phyloP scores from a whole-genome alignment of 2,888 invertebrate genomes.

The Nephrocerus scutellatus region DNA sequence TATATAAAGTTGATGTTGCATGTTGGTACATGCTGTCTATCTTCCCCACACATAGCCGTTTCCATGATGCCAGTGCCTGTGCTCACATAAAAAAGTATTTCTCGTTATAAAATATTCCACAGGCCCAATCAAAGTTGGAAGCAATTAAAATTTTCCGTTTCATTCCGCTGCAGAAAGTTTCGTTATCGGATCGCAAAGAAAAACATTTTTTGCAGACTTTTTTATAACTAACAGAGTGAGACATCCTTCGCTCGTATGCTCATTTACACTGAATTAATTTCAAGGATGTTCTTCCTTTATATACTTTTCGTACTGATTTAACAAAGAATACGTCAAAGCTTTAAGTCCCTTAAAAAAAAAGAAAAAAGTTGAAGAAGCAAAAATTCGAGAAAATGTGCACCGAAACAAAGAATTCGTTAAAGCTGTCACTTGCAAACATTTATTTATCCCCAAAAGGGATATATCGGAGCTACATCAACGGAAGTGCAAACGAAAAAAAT shows the following conservation, averaged over 20 bases:
- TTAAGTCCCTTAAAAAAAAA: too few relatives aligned
- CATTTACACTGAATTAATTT: slow-evolving; percentile 41
- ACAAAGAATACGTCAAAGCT: too few relatives aligned
- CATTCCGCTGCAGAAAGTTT: slow-evolving; percentile 37
- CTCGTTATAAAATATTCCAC: too few relatives aligned
- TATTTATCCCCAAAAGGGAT: slow-evolving; percentile 33
- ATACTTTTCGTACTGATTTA: neutral
- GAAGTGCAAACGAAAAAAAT: too few relatives aligned
- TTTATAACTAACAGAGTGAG: slow-evolving; percentile 28
- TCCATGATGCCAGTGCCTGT: too few relatives aligned
- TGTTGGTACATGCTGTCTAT: slow-evolving; percentile 5
- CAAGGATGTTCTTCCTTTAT: slow-evolving; percentile 13
- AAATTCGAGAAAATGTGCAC: slow-evolving; percentile 9
- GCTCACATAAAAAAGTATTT: too few relatives aligned
- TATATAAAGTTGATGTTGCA: slow-evolving; percentile 3
- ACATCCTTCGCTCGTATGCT: slow-evolving; percentile 16
- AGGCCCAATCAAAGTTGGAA: too few relatives aligned
- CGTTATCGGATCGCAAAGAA: too few relatives aligned
- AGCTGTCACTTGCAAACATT: slow-evolving; percentile 44
- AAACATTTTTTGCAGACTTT: too few relatives aligned
- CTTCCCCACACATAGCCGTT: too few relatives aligned
- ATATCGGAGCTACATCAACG: too few relatives aligned
- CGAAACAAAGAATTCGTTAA: slow-evolving; percentile 19
- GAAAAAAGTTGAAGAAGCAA: slow-evolving; percentile 32
- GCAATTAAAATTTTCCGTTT: slow-evolving; percentile 45